A percentile compares a stretch with the other conserved stretches of the same genome.
These are phyloP conservation scores for Pseudochirops cupreus DNA, from an alignment of 2,797 vertebrate genomes.

Conservation along the genomic window DNA sequence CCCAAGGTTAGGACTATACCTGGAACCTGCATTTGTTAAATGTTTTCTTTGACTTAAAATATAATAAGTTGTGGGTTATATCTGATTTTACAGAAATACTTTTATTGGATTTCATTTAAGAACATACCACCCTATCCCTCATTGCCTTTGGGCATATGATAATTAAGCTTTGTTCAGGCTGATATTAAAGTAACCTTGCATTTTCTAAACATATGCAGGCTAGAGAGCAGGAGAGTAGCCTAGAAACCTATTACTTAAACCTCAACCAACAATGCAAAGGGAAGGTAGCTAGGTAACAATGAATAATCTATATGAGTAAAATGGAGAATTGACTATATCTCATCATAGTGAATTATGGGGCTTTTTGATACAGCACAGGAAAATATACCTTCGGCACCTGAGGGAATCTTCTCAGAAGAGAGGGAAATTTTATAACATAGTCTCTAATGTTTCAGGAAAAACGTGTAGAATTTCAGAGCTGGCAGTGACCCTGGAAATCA, in stretches of 20 bases:
- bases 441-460: neutral
- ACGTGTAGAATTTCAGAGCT: neutral
- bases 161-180: neutral
- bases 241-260: neutral
- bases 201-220: conserved; percentile 21
- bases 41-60: neutral
- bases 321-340: conserved; percentile 1
- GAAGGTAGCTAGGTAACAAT: neutral
- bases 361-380: conserved; percentile 22
- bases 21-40: neutral
- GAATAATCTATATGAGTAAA: conserved; percentile 25
- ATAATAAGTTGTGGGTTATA: neutral
- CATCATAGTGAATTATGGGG: neutral
- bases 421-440: neutral
- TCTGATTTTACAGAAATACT: neutral
- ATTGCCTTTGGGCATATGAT: neutral
- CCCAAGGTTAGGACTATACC: neutral
- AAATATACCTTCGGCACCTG: neutral
- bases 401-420: neutral
- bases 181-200: neutral
- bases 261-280: neutral
- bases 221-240: neutral
- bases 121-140: neutral
- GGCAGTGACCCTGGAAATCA: neutral
- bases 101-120: neutral